Conservation (phyloP, 2,797 vertebrate genomes). For the Staurois parvus region DNA sequence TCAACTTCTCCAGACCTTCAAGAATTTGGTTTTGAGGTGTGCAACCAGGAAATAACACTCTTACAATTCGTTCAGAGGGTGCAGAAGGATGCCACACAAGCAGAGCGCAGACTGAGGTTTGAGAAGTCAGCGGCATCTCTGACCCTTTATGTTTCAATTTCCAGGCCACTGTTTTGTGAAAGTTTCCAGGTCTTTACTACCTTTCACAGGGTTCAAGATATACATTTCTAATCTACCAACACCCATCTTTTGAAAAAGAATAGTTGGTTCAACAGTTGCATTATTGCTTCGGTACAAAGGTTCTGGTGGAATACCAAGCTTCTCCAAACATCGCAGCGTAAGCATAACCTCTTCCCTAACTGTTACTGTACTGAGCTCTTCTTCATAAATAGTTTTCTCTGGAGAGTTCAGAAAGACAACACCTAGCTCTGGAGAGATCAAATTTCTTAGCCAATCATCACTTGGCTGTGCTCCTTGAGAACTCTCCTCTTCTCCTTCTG, state of each 20-base stretch:
- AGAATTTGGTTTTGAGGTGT: conserved; percentile 86
- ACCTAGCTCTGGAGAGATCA: conserved; percentile 89
- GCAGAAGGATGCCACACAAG: conserved; percentile 91
- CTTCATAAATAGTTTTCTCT: conserved; percentile 69
- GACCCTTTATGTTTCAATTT: conserved; percentile 65
- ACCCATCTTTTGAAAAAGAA: conserved; percentile 95
- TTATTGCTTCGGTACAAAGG: conserved; percentile 73
- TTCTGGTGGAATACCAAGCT: conserved; percentile 79
- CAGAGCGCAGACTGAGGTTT: conserved; percentile 85
- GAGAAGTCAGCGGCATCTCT: conserved; percentile 75
- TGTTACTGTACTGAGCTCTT: conserved; percentile 74
- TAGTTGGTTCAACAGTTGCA: conserved; percentile 78
- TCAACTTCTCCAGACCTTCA: conserved; percentile 88
- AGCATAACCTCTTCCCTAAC: conserved; percentile 82
- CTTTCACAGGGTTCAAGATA: conserved; percentile 85
- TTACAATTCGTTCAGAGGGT: conserved; percentile 86
- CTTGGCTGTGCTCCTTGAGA: conserved; percentile 66
- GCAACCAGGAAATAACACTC: conserved; percentile 90
- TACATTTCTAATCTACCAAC: conserved; percentile 93
- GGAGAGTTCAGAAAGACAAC: conserved; percentile 89
- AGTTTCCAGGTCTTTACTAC: conserved; percentile 81
- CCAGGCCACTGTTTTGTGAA: conserved; percentile 81
- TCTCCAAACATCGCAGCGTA: conserved; percentile 79
- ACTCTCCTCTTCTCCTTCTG: conserved; percentile 81
- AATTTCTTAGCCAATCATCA: conserved; percentile 82